Conservation (phyloP, 2,113 vertebrate species). For the Poecile atricapillus region DNA sequence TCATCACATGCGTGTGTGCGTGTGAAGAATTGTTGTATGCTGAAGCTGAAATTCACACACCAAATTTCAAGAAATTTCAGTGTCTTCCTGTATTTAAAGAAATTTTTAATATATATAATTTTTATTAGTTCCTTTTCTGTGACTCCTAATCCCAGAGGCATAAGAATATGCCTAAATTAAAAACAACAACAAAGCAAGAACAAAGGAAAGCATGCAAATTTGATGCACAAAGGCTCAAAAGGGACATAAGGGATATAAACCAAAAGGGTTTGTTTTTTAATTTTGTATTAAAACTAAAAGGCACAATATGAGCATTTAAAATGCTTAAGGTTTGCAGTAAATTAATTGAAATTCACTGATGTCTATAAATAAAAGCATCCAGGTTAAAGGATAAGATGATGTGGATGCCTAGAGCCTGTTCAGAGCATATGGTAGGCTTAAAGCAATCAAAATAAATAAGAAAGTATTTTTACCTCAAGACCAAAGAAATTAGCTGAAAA, state of each 20-base stretch:
- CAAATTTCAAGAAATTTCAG: neutral
- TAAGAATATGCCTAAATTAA: neutral
- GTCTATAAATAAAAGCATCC: neutral
- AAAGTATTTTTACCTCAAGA: neutral
- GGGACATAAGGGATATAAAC: neutral
- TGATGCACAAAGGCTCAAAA: neutral
- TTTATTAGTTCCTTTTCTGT: neutral
- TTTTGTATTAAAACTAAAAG: neutral
- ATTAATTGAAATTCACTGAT: neutral
- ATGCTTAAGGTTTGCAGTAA: neutral
- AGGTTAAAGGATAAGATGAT: neutral
- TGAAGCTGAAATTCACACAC: neutral
- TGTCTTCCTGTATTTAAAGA: neutral
- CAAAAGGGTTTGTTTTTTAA: neutral
- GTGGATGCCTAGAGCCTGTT: neutral
- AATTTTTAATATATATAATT: neutral
- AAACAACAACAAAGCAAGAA: neutral
- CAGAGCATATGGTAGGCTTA: neutral
- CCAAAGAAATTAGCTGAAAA: neutral
- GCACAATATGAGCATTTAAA: neutral
- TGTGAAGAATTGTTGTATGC: neutral
- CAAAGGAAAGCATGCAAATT: neutral
- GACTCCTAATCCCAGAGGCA: neutral
- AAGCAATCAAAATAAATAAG: neutral
- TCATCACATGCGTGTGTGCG: fast-evolving